Base-by-base conservation (phyloP, 2,113 vertebrate genomes). In the Malurus cyaneus region DNA sequence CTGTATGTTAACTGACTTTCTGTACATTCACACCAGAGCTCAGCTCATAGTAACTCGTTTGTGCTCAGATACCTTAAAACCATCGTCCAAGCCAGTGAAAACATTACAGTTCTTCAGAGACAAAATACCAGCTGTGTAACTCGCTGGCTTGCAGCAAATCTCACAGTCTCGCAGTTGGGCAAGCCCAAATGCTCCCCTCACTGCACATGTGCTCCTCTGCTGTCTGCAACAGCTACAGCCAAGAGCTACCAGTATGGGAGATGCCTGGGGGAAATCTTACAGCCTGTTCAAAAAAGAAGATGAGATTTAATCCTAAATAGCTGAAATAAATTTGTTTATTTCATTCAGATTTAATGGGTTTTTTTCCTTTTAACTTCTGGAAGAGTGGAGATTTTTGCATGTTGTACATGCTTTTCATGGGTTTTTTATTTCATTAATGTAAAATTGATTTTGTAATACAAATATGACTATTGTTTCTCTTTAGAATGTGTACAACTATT, bases 31-130 rank as follows among this genome's bases (percentile, higher is more conserved):
- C 79, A n/a, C 59, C 47, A 1, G 21, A 77, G 88, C 88, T 57
- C n/a, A 72, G 82, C 67, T 90, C 76, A 96, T 28, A 96, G 86
- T 80, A 28, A 67, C 84, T 60, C 28, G 42, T 56, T 90, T 96
- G 92, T 95, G 52, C 41, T 86, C 86, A 67, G 76, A 31, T 89
- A 82, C 94, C 79, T 87, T 66, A 56, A 89, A 90, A 72, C 54
- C 65, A 16, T 84, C 66, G 0, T 36, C 56, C 34, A 52, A 26
- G 86, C 95, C 94, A 92, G 78, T 15, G 53, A 67, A 94, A 95
- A 80, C 88, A 92, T 49, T 19, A 18, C 59, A 70, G 64, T 42
- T 83, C 80, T 86, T 44, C 52, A 28, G 60, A 83, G 64, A 52
- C 47, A 73, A n/a, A 83, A 53, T 66, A 5, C 24, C 79, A 70